Evolutionary conservation across 2,888 invertebrate genomes (phyloP), one percentile per base, ranked within the genome.

Genomic region (Epiblema foenella): DNA sequence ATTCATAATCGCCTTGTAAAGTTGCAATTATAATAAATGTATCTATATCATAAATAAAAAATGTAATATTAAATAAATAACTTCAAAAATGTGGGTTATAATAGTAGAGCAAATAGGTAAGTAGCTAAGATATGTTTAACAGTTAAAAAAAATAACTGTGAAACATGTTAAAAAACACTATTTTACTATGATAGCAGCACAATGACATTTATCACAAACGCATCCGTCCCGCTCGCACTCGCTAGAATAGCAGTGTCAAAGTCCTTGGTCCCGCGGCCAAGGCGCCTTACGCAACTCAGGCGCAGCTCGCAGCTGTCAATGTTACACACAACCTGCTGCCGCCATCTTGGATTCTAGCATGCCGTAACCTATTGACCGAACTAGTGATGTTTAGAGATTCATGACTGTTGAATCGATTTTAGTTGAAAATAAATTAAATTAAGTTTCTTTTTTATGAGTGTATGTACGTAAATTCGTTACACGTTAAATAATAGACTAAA

Each of bases 221-320:
- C 12, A 15, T 9, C 10, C 60, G 7, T 60, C 60, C 46, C n/a
- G n/a, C 46, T 46, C 60, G 12, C 46, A 60, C 17, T n/a, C 18
- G 29, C 46, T 46, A 46, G 58, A 59, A 60, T 24, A 46, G 51
- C 9, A 52, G 64, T 39, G 64, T 54, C 37, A 54, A 64, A 58
- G 64, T 64, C 69, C 69, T 69, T 69, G 64, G 69, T 59, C 42
- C 52, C 54, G 52, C 68, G 68, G 59, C 70, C 65, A 70, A 65
- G 70, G 59, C 54, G 54, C 65, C 70, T 70, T 70, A 59, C 70
- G 51, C 70, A 70, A 70, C 59, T 54, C 70, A 17, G n/a, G 70
- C 65, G 59, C 65, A 59, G 33, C 33, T 3, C 4, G 33, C 33
- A 33, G 65, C 68, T 68, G 68, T 60, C 68, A 68, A 68, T 68